Evolutionary conservation across 2,113 vertebrate species (phyloP), one percentile per base, ranked within the genome.

Genomic region (Campylomormyrus numenius): DNA sequence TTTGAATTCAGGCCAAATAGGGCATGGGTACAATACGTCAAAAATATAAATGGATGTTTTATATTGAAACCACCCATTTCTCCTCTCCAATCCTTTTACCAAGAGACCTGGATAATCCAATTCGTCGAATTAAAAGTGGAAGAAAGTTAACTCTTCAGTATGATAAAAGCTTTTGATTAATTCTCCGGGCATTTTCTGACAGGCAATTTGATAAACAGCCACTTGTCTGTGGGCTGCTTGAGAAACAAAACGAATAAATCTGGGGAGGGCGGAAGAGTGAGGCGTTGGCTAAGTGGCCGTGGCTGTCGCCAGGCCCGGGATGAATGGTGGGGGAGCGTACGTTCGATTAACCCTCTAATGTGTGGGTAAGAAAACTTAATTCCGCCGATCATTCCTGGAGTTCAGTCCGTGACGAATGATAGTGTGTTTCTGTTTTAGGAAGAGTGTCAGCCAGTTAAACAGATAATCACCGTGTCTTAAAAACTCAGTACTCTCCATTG

Each of bases 1-100:
- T 94, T 94, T 94, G 93, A 94, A 92, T 92, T 91, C 89, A 39
- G 83, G 92, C 94, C 94, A 95, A 93, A 93, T 46, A 49, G n/a
- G 85, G 84, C 83, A 66, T 46, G 42, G n/a, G 42, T 3, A 90
- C 84, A 90, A 53, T 74, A 85, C 62, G 49, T 50, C n/a, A 62
- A 52, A 93, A 91, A 89, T 74, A 89, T 46, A n/a, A 84, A 93
- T 89, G 89, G 77, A 85, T 89, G 80, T 92, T 94, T 92, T 92
- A 91, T 95, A 93, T 93, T 91, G 94, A 92, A 93, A 93, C 92
- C 91, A 91, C 11, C 80, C 89, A 92, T 91, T 90, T 90, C 90
- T 88, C 84, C 90, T 70, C 91, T 56, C 39, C 74, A 90, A 53
- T 52, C 3, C 56, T 87, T 89, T 92, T 92, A 91, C 88, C 88